phyloP scores from a whole-genome alignment of 64 coral and sea anemone species.

The Hydrozoanthus tunicans region DNA sequence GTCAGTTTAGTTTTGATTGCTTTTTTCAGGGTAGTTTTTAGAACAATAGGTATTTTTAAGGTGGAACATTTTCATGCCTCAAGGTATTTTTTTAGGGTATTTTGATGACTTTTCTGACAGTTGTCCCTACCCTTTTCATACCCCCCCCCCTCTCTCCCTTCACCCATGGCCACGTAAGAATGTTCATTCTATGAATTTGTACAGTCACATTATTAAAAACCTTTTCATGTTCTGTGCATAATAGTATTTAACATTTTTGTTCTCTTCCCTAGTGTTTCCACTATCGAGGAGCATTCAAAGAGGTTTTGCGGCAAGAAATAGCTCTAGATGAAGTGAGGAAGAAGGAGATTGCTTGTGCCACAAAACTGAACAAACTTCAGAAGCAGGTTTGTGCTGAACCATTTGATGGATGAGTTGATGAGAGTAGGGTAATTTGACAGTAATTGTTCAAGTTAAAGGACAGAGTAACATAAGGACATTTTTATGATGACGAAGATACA shows the following conservation, averaged over 20 bases:
- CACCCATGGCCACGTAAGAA: neutral
- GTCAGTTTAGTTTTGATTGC: too few relatives aligned
- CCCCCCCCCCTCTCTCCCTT: neutral
- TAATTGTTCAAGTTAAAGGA: neutral
- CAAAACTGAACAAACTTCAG: constrained; percentile 83
- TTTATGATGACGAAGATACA: too few relatives aligned
- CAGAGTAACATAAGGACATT: too few relatives aligned
- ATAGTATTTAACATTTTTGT: neutral
- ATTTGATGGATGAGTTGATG: neutral
- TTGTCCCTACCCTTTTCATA: too few relatives aligned
- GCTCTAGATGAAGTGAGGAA: constrained; percentile 83
- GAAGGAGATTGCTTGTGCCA: constrained; percentile 53
- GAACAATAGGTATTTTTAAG: neutral
- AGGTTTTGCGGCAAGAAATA: constrained; percentile 71
- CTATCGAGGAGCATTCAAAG: constrained; percentile 79
- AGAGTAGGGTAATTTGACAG: neutral
- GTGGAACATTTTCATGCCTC: neutral
- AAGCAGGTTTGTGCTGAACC: constrained; percentile 57
- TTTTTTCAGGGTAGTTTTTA: neutral
- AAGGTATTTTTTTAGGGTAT: neutral
- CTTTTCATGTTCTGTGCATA: too few relatives aligned
- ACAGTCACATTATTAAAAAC: too few relatives aligned
- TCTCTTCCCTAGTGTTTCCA: constrained; percentile 37
- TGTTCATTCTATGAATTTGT: too few relatives aligned
- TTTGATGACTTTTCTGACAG: neutral